Evolutionary conservation across 2,797 vertebrate genomes (phyloP).

Genomic region (Pipistrellus pipistrellus): DNA sequence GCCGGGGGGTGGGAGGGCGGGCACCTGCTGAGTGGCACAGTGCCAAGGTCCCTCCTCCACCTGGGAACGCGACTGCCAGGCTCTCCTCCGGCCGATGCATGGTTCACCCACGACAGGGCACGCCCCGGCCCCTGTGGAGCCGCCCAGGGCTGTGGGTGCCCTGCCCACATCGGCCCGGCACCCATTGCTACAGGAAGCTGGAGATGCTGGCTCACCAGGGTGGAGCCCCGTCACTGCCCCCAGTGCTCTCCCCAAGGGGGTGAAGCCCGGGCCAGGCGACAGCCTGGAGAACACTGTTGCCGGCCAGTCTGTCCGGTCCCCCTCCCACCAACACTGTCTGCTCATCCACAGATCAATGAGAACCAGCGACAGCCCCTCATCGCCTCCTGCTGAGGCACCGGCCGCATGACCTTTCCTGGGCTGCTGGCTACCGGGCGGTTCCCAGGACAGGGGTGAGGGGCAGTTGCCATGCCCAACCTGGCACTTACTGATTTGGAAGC

Average conservation of each 20-base stretch:
- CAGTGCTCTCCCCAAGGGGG: no score
- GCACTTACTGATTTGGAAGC: not conserved
- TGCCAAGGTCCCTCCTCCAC: not conserved
- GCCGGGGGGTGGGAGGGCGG: no score
- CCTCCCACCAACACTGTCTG: not conserved
- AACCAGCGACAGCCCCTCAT: not conserved
- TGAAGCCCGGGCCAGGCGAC: no score
- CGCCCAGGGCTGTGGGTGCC: accelerated
- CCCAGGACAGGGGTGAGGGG: accelerated
- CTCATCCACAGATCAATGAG: accelerated
- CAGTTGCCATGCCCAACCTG: not conserved
- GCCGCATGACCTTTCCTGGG: accelerated
- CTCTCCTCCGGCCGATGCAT: no score
- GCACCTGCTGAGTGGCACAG: no score
- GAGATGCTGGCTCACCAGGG: accelerated
- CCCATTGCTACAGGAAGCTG: accelerated
- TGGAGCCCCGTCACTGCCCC: accelerated
- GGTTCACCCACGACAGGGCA: accelerated
- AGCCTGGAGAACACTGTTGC: no score
- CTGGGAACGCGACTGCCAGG: accelerated
- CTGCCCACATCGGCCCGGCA: no score
- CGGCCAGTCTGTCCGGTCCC: not conserved
- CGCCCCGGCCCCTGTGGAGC: accelerated
- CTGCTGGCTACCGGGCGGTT: no score
- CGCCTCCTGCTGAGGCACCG: no score